phyloP scores from a whole-genome alignment of 2,113 vertebrate genomes.

The Protomyctophum bolini region DNA sequence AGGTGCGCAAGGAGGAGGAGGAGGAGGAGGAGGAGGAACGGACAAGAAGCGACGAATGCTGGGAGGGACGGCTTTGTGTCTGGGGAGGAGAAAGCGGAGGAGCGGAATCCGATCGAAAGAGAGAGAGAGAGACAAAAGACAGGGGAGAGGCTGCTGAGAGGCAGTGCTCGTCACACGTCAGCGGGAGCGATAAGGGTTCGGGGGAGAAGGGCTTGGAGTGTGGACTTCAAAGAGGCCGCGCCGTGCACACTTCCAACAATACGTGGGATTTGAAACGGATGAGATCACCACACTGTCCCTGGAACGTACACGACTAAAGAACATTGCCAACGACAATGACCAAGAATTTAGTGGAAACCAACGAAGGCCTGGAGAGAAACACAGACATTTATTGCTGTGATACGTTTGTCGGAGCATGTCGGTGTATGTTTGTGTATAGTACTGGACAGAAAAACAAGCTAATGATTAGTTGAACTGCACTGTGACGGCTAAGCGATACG shows the following conservation, averaged over 20 bases:
- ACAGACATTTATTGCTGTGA: conserved; percentile 51
- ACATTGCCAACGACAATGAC: conserved; percentile 37
- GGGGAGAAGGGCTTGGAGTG: conserved; percentile 72
- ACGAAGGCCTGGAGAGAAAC: conserved; percentile 55
- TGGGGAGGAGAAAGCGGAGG: conserved; percentile 53
- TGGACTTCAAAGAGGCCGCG: conserved; percentile 70
- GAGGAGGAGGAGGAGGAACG: conserved; percentile 54
- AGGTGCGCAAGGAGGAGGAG: conserved; percentile 43
- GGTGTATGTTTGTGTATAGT: conserved; percentile 46
- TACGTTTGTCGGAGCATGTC: conserved; percentile 31
- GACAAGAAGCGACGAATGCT: conserved; percentile 52
- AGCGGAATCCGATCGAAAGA: conserved; percentile 13
- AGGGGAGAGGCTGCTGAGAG: conserved; percentile 51
- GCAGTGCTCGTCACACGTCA: conserved; percentile 72
- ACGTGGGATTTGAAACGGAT: conserved; percentile 68
- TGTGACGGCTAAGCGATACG: background rate
- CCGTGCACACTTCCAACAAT: conserved; percentile 61
- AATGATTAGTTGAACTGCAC: conserved; percentile 24
- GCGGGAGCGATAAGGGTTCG: conserved; percentile 71
- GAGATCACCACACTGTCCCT: conserved; percentile 65
- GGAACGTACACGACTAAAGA: conserved; percentile 63
- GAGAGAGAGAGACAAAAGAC: conserved; percentile 8
- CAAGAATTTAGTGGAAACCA: conserved; percentile 49
- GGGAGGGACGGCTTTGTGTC: conserved; percentile 65
- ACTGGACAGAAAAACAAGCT: conserved; percentile 38